Evolutionary conservation across 1,140 invertebrate species (phyloP).

Genomic region (Theocolax elegans): DNA sequence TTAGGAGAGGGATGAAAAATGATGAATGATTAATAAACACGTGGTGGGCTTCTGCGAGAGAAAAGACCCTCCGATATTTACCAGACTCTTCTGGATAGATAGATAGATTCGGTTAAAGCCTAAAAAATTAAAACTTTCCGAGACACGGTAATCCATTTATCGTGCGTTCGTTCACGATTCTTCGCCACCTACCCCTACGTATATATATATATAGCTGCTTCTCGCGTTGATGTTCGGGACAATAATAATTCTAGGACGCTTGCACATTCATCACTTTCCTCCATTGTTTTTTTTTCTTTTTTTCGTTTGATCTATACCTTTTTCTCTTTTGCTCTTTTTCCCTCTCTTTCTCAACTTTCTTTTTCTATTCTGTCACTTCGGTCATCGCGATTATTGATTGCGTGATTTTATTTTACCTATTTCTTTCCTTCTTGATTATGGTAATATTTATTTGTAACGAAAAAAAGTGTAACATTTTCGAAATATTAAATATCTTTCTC

Average conservation of each 20-base stretch:
- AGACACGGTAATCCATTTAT: neutral
- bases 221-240: neutral
- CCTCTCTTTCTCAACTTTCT: neutral
- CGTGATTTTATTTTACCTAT: too few relatives aligned
- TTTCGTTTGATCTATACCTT: neutral
- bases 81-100: too few relatives aligned
- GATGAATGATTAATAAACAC: too few relatives aligned
- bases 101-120: neutral
- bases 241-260: neutral
- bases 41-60: too few relatives aligned
- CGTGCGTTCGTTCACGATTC: neutral
- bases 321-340: neutral
- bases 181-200: neutral
- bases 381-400: too few relatives aligned
- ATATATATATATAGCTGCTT: too few relatives aligned
- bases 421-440: too few relatives aligned
- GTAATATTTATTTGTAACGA: too few relatives aligned
- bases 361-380: too few relatives aligned
- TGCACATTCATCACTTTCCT: constrained; percentile 1
- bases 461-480: too few relatives aligned
- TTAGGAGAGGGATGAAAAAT: neutral
- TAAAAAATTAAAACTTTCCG: neutral
- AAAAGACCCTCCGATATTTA: too few relatives aligned
- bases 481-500: too few relatives aligned
- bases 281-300: neutral